phyloP scores from a whole-genome alignment of 2,113 vertebrate species.

The Murina feae region DNA sequence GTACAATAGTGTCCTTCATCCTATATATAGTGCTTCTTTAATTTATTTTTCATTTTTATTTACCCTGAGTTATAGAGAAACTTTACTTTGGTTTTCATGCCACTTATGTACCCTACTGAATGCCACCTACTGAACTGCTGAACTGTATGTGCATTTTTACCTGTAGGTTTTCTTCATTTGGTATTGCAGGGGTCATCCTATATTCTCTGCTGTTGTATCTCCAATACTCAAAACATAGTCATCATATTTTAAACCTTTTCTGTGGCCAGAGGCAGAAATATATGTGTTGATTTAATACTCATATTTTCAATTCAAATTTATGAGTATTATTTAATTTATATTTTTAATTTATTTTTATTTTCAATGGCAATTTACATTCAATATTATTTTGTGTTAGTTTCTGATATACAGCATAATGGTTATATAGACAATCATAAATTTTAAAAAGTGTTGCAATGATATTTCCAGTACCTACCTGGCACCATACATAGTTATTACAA shows the following conservation, averaged over 20 bases:
- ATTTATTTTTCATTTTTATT: not conserved
- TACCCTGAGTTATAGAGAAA: not conserved
- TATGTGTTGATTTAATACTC: not conserved
- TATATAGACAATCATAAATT: not conserved
- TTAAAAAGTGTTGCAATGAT: not conserved
- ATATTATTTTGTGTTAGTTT: not conserved
- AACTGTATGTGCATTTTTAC: not conserved
- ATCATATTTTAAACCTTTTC: not conserved
- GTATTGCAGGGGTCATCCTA: not conserved
- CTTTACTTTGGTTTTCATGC: not conserved
- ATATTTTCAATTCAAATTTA: constrained; percentile 3
- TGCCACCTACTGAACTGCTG: not conserved
- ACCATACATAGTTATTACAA: not conserved
- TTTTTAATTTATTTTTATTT: not conserved
- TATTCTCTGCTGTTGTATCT: not conserved
- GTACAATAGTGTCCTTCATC: not conserved
- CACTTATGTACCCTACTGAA: not conserved
- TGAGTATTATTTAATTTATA: constrained; percentile 9
- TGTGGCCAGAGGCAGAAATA: not conserved
- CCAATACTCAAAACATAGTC: not conserved
- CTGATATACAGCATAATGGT: not conserved
- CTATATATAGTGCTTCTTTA: not conserved
- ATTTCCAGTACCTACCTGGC: not conserved
- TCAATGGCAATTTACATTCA: not conserved
- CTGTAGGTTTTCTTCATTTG: not conserved